phyloP scores from a whole-genome alignment of 2,888 invertebrate species.

The Cheilosia urbana region DNA sequence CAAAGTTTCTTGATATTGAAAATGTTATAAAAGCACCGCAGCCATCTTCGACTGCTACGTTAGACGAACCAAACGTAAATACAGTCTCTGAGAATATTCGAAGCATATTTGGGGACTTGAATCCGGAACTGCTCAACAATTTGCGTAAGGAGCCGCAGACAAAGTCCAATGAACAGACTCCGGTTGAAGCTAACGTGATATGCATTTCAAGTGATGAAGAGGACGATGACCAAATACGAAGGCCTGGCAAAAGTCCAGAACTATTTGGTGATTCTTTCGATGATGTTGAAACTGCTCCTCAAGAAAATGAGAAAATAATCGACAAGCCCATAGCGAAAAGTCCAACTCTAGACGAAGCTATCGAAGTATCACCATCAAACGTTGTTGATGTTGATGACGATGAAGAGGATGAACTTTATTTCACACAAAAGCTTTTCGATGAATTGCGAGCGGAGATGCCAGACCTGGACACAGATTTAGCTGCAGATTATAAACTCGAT shows the following conservation, averaged over 20 bases:
- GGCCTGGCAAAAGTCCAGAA: slow-evolving; percentile 72
- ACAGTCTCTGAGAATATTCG: slow-evolving; percentile 77
- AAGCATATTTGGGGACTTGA: slow-evolving; percentile 80
- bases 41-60: neutral
- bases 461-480: slow-evolving; percentile 56
- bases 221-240: neutral
- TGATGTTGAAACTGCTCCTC: slow-evolving; percentile 49
- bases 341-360: neutral
- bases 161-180: neutral
- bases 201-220: slow-evolving; percentile 77
- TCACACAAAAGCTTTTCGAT: slow-evolving; percentile 78
- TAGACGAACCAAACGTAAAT: neutral
- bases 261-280: slow-evolving; percentile 76
- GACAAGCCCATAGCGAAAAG: too few relatives aligned
- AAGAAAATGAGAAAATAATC: neutral
- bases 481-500: slow-evolving; percentile 22
- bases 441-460: slow-evolving; percentile 80
- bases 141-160: slow-evolving; percentile 65
- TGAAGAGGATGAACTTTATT: slow-evolving; percentile 78
- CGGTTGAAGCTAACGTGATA: slow-evolving; percentile 53
- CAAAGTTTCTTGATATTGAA: neutral
- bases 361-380: neutral
- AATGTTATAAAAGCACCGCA: neutral
- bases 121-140: slow-evolving; percentile 79
- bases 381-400: slow-evolving; percentile 54